Percentiles rank a stretch among this genome's conserved stretches.
Conservation (phyloP, 64 coral and sea anemone species). For the Exaiptasia diaphana region DNA sequence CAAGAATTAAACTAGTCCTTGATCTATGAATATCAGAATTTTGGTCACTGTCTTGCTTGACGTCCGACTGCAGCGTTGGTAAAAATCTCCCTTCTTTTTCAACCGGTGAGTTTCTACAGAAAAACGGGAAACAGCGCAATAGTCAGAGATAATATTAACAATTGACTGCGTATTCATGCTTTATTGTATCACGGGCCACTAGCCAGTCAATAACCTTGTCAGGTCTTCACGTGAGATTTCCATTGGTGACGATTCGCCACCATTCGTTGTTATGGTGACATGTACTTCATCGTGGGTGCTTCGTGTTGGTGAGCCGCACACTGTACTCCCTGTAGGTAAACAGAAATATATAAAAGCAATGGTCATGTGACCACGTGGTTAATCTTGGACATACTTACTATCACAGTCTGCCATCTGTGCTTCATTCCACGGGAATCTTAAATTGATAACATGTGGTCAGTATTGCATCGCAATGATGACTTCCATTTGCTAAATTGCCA, state of each 20-base stretch:
- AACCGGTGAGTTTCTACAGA: neutral
- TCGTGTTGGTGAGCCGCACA: neutral
- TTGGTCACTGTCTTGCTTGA: neutral
- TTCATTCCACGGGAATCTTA: neutral
- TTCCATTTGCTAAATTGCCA: no score
- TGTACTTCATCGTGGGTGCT: neutral
- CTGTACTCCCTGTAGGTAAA: neutral
- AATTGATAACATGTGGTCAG: no score
- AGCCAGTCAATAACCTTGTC: neutral
- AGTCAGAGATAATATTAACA: neutral
- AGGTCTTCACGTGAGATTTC: neutral
- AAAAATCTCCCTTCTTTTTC: neutral
- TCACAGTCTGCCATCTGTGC: neutral
- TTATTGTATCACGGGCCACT: no score
- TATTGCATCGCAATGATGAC: no score
- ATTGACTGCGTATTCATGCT: neutral
- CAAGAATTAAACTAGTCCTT: slow-evolving; percentile 65
- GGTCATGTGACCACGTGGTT: neutral
- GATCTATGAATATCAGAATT: slow-evolving; percentile 19
- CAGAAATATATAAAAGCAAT: neutral
- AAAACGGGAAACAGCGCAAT: neutral
- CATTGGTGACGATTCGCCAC: neutral
- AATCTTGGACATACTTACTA: neutral
- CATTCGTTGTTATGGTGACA: neutral
- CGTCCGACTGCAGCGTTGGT: neutral